Evolutionary conservation across 2,888 invertebrate species (phyloP).

Genomic region (Nemotelus pantherinus): DNA sequence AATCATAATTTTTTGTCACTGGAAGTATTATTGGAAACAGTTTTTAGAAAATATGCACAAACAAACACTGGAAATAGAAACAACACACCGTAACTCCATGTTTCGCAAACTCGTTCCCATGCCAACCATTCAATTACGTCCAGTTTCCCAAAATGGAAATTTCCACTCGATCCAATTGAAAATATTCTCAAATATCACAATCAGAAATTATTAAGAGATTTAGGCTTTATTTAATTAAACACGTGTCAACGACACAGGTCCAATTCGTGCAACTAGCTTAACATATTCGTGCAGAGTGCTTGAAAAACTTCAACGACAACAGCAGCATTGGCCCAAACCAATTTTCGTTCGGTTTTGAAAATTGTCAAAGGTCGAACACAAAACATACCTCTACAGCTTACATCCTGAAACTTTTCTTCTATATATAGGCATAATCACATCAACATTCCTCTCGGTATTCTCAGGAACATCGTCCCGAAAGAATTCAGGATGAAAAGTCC

Average conservation of each 20-base stretch:
- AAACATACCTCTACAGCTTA: not conserved
- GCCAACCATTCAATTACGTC: too few relatives aligned
- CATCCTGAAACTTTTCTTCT: not conserved
- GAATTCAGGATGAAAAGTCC: slow-evolving; percentile 7
- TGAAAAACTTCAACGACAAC: not conserved
- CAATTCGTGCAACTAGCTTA: not conserved
- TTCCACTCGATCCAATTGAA: too few relatives aligned
- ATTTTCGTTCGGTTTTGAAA: slow-evolving; percentile 13
- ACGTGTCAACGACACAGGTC: slow-evolving; percentile 22
- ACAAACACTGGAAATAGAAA: too few relatives aligned
- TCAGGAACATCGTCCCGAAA: slow-evolving; percentile 20
- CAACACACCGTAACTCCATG: too few relatives aligned
- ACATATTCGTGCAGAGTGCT: not conserved
- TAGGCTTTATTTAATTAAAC: slow-evolving; percentile 36
- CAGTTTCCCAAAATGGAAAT: too few relatives aligned
- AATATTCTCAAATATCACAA: too few relatives aligned
- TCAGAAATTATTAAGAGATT: slow-evolving; percentile 18
- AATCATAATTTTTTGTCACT: too few relatives aligned
- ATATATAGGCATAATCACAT: slow-evolving; percentile 25
- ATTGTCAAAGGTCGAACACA: slow-evolving; percentile 28
- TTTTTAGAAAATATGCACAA: too few relatives aligned
- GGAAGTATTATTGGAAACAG: too few relatives aligned
- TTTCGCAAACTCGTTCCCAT: too few relatives aligned
- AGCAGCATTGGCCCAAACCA: slow-evolving; percentile 14
- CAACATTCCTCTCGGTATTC: slow-evolving; percentile 8